Percentiles rank a stretch among this genome's conserved stretches.
phyloP scores from a whole-genome alignment of 2,797 vertebrate species.

The Austrolebias charrua region DNA sequence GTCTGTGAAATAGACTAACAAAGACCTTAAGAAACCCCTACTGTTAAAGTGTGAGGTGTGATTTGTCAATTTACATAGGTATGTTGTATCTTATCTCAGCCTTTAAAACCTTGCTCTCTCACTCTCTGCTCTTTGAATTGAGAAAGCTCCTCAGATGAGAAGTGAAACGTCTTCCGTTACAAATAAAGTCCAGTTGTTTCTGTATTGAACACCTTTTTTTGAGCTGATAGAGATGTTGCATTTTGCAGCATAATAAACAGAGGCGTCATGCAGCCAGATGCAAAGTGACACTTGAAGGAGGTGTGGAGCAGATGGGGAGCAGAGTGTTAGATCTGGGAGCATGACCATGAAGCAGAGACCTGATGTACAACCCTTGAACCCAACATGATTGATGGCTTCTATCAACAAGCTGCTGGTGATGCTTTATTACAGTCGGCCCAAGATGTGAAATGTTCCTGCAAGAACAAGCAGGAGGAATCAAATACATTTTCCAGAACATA shows the following conservation, averaged over 20 bases:
- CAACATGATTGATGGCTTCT: slow-evolving; percentile 69
- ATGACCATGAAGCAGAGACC: slow-evolving; percentile 66
- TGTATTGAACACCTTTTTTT: too few relatives aligned
- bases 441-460: slow-evolving; percentile 54
- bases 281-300: slow-evolving; percentile 54
- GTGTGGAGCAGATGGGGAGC: slow-evolving; percentile 56
- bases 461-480: slow-evolving; percentile 37
- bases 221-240: neutral
- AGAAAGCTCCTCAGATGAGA: too few relatives aligned
- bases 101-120: too few relatives aligned
- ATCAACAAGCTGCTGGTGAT: slow-evolving; percentile 49
- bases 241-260: slow-evolving; percentile 37
- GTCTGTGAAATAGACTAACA: too few relatives aligned
- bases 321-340: slow-evolving; percentile 56
- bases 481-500: slow-evolving; percentile 37
- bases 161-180: too few relatives aligned
- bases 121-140: too few relatives aligned
- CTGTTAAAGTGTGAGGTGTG: too few relatives aligned
- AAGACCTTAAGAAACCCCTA: too few relatives aligned
- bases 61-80: too few relatives aligned
- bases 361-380: slow-evolving; percentile 69
- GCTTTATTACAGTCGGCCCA: slow-evolving; percentile 24
- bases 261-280: slow-evolving; percentile 49
- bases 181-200: too few relatives aligned
- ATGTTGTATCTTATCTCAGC: too few relatives aligned